phyloP scores from a whole-genome alignment of 64 coral and sea anemone genomes.

The Actinia tenebrosa region DNA sequence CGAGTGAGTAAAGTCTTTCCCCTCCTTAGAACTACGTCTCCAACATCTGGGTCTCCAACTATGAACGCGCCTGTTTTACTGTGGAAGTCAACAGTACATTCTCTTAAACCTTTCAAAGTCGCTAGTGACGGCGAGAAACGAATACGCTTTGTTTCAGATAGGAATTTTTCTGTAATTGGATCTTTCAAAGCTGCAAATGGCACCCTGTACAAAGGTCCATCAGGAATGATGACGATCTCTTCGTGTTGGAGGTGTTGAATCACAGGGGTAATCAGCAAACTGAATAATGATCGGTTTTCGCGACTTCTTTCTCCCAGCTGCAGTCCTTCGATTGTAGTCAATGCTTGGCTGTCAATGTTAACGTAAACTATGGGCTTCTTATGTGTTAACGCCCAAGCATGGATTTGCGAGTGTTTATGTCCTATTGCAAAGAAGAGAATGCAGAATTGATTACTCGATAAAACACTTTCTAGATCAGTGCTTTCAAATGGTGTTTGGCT shows the following conservation, averaged over 20 bases:
- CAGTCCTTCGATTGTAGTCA: neutral
- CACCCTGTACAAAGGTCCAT: conserved; percentile 25
- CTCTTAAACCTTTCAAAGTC: conserved; percentile 21
- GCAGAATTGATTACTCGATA: neutral
- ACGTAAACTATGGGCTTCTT: neutral
- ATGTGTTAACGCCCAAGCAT: conserved; percentile 11
- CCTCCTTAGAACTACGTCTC: neutral
- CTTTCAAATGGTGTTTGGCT: neutral
- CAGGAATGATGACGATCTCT: conserved; percentile 48
- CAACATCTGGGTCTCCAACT: conserved; percentile 33
- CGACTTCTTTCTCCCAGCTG: neutral
- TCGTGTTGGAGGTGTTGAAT: neutral
- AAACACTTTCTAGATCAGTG: neutral
- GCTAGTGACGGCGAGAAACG: conserved; percentile 30
- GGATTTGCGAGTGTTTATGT: neutral
- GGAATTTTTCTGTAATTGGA: neutral
- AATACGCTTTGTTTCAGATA: conserved; percentile 32
- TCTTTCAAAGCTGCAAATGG: conserved; percentile 42
- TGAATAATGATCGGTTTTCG: neutral
- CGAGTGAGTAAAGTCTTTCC: neutral
- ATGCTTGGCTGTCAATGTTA: neutral
- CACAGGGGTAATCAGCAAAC: conserved; percentile 11
- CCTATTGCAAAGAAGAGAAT: neutral
- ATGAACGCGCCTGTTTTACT: conserved; percentile 19
- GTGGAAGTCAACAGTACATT: neutral